Evolutionary conservation across 2,888 invertebrate genomes (phyloP), one percentile per base, ranked within the genome.

Genomic region (Phengaris arion): DNA sequence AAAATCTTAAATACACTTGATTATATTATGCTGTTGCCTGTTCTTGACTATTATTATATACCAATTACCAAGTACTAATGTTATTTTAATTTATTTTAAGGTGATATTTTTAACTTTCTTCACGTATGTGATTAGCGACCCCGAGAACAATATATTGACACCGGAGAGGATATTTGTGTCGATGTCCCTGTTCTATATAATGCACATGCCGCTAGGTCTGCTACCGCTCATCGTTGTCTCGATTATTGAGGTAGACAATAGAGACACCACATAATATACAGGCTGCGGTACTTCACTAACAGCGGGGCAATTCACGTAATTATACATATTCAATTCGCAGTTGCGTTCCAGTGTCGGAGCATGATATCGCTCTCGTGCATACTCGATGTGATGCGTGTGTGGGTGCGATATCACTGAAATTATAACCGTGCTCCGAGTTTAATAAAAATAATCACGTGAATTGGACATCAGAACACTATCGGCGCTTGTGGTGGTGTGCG

Each of bases 151-250:
- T 91, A 88, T 96, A 79, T 94, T 98, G 88, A 97, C 96, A 83
- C 96, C 98, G 46, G 94, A 96, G 87, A 96, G 95, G 88, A 97
- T 97, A 78, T 98, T 98, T 92, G 98, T 98, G 75, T 96, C 98
- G 80, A 94, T 98, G 84, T 95, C 98, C 57, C 94, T 98, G 82
- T 98, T 98, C 94, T 97, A 97, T 91, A 95, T 97, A 82, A 96
- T 98, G 88, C 95, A 97, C 86, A 94, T 98, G 91, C 98, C 98
- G 77, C 94, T 98, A 91, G 96, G 96, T 81, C 94, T 97, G 88
- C 94, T 98, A 83, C 97, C 97, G 70, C 94, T 97, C 94, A 92
- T 97, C 89, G 94, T 96, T 85, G 96, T 96, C 81, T 96, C 95
- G 84, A 92, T 94, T 80, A 94, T 97, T 79, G 97, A 97, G 97